Evolutionary conservation across 2,797 vertebrate species (phyloP), one percentile per base, ranked within the genome.

Genomic region (Prunella strophiata): DNA sequence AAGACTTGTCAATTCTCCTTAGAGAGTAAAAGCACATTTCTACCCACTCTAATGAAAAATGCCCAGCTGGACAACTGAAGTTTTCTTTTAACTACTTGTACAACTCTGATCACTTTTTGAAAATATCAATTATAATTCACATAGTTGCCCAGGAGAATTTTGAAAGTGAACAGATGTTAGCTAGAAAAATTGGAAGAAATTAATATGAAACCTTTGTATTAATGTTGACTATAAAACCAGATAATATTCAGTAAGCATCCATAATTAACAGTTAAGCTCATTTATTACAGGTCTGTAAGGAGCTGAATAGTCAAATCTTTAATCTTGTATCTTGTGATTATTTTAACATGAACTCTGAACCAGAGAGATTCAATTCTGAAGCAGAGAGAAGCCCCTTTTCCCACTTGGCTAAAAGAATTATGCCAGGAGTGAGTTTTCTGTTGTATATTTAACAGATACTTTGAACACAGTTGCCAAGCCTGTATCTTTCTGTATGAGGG

Each of bases 111-210:
- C 58, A 48, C 9, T 88, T 90, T 23, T 55, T 34, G n/a, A 66
- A 95, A 93, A 86, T 13, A 93, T 38, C 16, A 89, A 32, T 91
- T 88, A 51, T 47, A 75, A 83, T 70, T 91, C 54, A 43, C 43
- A 68, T 1, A 45, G 51, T 8, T 68, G 10, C 43, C 65, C 36
- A 47, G 36, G 40, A 80, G 38, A 47, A 9, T 34, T 21, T 70
- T 57, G 7, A 65, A 65, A 59, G 16, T 77, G 22, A 91, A 77
- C 51, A 85, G 59, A 65, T 93, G 45, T 52, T 85, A 62, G 13
- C 10, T 72, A 73, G 67, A 79, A 94, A 85, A 75, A 55, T 30
- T 68, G 16, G 19, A 63, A 72, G 40, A 77, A 71, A 81, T 40
- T 66, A 1, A 13, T 58, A 71, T 25, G 10, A 62, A 62, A 45